phyloP scores from a whole-genome alignment of 2,797 vertebrate species.

The Falco berigora region DNA sequence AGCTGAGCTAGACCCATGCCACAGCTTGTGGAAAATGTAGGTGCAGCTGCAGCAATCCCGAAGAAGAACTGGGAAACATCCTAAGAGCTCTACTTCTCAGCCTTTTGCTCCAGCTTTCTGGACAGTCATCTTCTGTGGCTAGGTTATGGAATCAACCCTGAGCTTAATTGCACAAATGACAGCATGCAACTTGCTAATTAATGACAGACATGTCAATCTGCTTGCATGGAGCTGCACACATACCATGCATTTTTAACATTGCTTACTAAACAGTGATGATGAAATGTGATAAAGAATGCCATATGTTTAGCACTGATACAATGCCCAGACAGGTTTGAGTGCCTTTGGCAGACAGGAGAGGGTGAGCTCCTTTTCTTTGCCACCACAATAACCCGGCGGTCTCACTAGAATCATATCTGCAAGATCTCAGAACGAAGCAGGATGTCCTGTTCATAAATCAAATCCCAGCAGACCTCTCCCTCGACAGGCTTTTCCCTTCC shows the following conservation, averaged over 20 bases:
- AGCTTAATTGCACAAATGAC: background rate
- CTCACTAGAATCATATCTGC: conserved; percentile 25
- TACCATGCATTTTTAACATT: background rate
- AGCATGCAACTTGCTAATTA: background rate
- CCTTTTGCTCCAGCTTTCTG: background rate
- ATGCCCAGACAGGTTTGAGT: conserved; percentile 19
- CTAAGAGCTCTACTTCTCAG: background rate
- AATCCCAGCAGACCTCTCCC: conserved; percentile 54
- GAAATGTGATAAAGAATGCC: conserved; percentile 11
- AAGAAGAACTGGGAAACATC: background rate
- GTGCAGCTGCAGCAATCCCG: background rate
- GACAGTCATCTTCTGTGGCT: background rate
- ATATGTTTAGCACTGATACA: conserved; percentile 2
- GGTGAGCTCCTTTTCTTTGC: conserved; percentile 49
- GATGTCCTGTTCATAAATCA: conserved; percentile 64
- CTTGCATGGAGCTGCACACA: conserved; percentile 3
- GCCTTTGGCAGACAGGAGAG: conserved; percentile 14
- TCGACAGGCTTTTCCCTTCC: conserved; percentile 41
- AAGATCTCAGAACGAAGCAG: conserved; percentile 50
- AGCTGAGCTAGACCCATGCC: background rate
- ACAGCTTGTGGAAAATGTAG: background rate
- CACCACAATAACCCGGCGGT: conserved; percentile 16
- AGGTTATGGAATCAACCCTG: background rate
- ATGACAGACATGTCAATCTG: background rate
- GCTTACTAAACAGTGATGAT: background rate